Base-by-base conservation (phyloP, 2,113 vertebrate genomes). In the Cyprinodon tularosa region DNA sequence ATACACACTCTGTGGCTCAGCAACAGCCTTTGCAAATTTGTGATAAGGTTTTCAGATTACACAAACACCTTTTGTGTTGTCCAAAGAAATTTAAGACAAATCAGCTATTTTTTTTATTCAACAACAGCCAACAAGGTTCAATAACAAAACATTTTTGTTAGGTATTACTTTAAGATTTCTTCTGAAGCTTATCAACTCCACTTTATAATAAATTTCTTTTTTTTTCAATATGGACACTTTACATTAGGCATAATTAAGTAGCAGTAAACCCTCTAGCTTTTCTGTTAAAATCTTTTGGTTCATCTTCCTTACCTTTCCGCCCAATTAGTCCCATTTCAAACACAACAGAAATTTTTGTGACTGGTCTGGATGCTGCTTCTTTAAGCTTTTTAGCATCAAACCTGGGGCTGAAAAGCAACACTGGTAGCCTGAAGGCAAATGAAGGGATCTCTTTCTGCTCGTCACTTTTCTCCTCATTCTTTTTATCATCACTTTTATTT, bases 331-430 rank as follows among this genome's bases (percentile, higher is more conserved):
- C 93, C 88, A 95, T 93, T 71, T 95, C 96, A 9, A 95, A 95
- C 68, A 93, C 71, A 0, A 94, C 89, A 47, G 87, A 93, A 47
- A 95, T 87, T 68, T 90, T 93, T 1, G 95, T 92, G 47, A 96
- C 92, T 9, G 96, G 95, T 68, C 95, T 93, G 6, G 95, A 84
- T 1, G 96, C 96, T 6, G 95, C 94, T 66, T 98, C 97, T 84
- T 86, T 97, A 5, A 99, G 94, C 71, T 92, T 97, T 53, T 98
- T 95, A 36, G 98, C 98, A 0, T 99, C 95, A 45, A 99, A 99
- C 3, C 86, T 95, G 2, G 98, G 98, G 47, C 96, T 94, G 38
- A 95, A 95, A 0, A 99, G 92, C 15, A 99, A 93, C 76, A 98
- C 90, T 5, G 97, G 96, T 20, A 97, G 87, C 37, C 94, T 95